A percentile compares a stretch with the other conserved stretches of the same genome.
Evolutionary conservation across 1,140 invertebrate genomes (phyloP).

Genomic region (Lordiphosa mommai): DNA sequence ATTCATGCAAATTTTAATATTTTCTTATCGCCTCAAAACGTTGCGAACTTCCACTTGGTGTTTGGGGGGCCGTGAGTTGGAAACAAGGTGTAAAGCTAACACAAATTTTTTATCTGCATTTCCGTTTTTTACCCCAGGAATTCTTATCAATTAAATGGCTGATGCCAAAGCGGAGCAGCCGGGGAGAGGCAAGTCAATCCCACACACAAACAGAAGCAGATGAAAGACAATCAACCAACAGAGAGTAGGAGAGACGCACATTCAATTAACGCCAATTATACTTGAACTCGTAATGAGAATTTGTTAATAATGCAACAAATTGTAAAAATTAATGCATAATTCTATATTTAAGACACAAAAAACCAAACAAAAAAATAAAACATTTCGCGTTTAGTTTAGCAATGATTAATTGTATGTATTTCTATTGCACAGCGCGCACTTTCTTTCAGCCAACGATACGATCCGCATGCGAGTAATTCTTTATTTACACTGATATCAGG

Average conservation of each 20-base stretch:
- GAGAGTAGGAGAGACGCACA: slow-evolving; percentile 23
- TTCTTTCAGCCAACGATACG: slow-evolving; percentile 4
- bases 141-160: slow-evolving; percentile 64
- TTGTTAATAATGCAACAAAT: slow-evolving; percentile 55
- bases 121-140: slow-evolving; percentile 24
- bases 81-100: slow-evolving; percentile 14
- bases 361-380: background rate
- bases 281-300: slow-evolving; percentile 41
- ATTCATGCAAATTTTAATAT: slow-evolving; percentile 2
- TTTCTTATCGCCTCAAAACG: slow-evolving; percentile 9
- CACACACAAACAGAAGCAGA: slow-evolving; percentile 24
- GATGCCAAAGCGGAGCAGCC: too few species aligned
- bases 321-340: slow-evolving; percentile 43
- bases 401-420: slow-evolving; percentile 19
- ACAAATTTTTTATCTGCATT: slow-evolving; percentile 17
- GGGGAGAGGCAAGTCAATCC: background rate
- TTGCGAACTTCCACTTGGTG: background rate
- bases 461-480: slow-evolving; percentile 43
- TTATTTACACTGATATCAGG: slow-evolving; percentile 53
- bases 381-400: slow-evolving; percentile 11
- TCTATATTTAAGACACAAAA: slow-evolving; percentile 1
- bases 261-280: slow-evolving; percentile 71
- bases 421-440: slow-evolving; percentile 19
- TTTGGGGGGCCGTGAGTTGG: background rate
- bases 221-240: slow-evolving; percentile 9